These are phyloP conservation scores for Girardia tigrina DNA, from an alignment of 2,888 invertebrate species.

Conservation along the genomic window DNA sequence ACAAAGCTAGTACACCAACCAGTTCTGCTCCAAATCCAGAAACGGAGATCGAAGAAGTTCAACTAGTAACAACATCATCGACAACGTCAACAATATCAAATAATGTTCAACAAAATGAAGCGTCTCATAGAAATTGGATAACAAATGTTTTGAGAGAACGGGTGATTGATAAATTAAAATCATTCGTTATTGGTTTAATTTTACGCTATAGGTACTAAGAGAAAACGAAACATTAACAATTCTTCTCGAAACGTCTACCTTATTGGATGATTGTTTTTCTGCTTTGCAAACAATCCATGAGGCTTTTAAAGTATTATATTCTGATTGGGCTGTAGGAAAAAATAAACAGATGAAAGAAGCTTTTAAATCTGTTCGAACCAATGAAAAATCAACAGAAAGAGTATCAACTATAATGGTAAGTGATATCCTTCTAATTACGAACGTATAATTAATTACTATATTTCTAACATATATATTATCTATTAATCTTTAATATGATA, in stretches of 20 bases:
- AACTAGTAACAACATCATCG: no score
- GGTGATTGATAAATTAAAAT: neutral
- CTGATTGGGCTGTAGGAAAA: neutral
- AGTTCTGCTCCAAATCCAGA: no score
- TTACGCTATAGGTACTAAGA: neutral
- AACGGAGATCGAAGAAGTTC: no score
- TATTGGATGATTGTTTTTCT: slow-evolving; percentile 6
- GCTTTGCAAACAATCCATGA: neutral
- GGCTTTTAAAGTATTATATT: neutral
- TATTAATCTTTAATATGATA: no score
- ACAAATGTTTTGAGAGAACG: neutral
- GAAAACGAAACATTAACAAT: slow-evolving; percentile 18
- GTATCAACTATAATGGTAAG: neutral
- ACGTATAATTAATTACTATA: no score
- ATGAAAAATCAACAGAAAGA: neutral
- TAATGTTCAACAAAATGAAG: neutral
- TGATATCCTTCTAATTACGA: no score
- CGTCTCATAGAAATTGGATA: slow-evolving; percentile 10
- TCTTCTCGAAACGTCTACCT: slow-evolving; percentile 1
- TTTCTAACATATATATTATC: no score
- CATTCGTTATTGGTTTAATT: neutral
- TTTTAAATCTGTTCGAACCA: neutral
- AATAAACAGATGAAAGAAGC: slow-evolving; percentile 17
- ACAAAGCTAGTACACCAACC: no score
- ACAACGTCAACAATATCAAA: neutral